phyloP scores from a whole-genome alignment of 2,888 invertebrate genomes.

The Eudemis profundana region DNA sequence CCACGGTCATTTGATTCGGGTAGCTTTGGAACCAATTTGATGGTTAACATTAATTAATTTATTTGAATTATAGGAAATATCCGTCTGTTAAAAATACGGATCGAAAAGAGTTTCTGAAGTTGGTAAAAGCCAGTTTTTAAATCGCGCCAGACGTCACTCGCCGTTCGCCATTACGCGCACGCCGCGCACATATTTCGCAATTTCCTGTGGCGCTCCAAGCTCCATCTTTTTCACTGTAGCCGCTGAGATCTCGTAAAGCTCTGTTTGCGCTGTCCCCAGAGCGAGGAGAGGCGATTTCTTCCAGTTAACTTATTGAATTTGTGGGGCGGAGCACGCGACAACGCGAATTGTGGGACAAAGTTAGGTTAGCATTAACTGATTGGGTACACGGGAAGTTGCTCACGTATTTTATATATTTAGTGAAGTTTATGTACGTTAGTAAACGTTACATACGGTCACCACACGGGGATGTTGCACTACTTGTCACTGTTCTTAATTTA shows the following conservation, averaged over 20 bases:
- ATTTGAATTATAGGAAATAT: too few species aligned
- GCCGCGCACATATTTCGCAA: constrained; percentile 63
- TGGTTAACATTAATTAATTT: too few species aligned
- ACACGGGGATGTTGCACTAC: too few species aligned
- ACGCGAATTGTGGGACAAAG: constrained; percentile 36
- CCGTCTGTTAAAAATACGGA: too few species aligned
- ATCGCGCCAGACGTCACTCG: constrained; percentile 9
- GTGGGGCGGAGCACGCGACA: constrained; percentile 40
- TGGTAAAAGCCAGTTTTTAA: constrained; percentile 8
- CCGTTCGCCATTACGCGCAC: constrained; percentile 56
- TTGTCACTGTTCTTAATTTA: too few species aligned
- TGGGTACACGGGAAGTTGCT: constrained; percentile 25
- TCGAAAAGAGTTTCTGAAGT: too few species aligned
- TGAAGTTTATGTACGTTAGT: too few species aligned
- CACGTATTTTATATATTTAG: constrained; percentile 6
- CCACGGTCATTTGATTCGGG: too few species aligned
- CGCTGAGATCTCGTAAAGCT: constrained; percentile 56
- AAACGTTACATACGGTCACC: too few species aligned
- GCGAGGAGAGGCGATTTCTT: constrained; percentile 50
- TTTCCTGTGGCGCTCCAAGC: constrained; percentile 53
- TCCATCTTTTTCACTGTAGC: constrained; percentile 57
- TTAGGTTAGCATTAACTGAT: constrained; percentile 35
- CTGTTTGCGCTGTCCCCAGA: constrained; percentile 53
- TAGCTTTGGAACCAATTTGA: too few species aligned
- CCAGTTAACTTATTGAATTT: constrained; percentile 56